These are phyloP conservation scores for Heliothis subflexa DNA, from an alignment of 1,140 invertebrate species.

Conservation along the genomic window DNA sequence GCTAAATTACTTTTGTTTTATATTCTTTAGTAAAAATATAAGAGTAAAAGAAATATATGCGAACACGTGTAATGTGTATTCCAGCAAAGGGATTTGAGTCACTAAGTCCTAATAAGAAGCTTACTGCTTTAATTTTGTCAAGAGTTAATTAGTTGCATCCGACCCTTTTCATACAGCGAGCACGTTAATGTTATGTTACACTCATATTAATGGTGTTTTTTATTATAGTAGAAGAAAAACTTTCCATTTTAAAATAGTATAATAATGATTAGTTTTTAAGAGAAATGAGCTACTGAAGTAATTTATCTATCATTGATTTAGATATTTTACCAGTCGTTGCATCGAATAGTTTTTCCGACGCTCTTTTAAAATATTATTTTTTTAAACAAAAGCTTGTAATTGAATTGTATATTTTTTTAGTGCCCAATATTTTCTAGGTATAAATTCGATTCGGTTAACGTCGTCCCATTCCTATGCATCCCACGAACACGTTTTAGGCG, in stretches of 20 bases:
- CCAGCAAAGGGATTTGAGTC: slow-evolving; percentile 12
- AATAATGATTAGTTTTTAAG: too few species aligned
- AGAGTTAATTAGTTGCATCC: slow-evolving; percentile 39
- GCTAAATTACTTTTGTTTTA: too few species aligned
- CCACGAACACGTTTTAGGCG: slow-evolving; percentile 25
- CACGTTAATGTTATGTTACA: slow-evolving; percentile 24
- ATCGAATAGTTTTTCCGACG: too few species aligned
- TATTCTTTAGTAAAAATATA: not conserved
- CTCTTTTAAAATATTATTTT: too few species aligned
- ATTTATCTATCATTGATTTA: too few species aligned
- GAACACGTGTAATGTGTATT: slow-evolving; percentile 19
- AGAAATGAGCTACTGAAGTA: too few species aligned
- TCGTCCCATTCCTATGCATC: not conserved
- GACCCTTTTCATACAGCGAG: slow-evolving; percentile 24
- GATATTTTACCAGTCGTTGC: too few species aligned
- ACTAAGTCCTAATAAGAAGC: slow-evolving; percentile 33
- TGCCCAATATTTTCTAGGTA: not conserved
- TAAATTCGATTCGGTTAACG: not conserved
- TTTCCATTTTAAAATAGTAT: too few species aligned
- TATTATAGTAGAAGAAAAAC: too few species aligned
- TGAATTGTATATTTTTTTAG: not conserved
- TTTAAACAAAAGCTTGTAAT: not conserved
- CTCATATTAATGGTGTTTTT: not conserved
- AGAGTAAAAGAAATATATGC: not conserved
- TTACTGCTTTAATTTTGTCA: slow-evolving; percentile 37